Conservation (phyloP, 2,888 invertebrate species). For the Crossocerus cetratus region DNA sequence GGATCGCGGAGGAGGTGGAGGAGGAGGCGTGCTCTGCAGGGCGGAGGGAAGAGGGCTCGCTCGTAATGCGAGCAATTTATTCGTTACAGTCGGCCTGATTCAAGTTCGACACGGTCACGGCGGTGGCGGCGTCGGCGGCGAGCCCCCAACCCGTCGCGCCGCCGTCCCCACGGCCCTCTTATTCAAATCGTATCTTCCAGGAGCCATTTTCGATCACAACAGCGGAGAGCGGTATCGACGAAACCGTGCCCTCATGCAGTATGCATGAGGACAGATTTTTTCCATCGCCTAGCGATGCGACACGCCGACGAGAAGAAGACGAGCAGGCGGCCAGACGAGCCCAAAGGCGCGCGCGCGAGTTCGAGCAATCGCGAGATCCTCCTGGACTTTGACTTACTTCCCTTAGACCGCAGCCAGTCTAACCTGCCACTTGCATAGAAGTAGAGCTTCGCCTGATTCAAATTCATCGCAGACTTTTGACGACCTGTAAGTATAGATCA, state of each 20-base stretch:
- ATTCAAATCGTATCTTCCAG: slow-evolving; percentile 71
- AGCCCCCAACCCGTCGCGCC: too few relatives aligned
- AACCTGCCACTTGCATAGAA: too few relatives aligned
- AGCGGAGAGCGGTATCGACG: slow-evolving; percentile 65
- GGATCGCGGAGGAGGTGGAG: slow-evolving; percentile 29
- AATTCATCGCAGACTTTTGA: too few relatives aligned
- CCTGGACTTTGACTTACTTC: background rate
- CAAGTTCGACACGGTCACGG: slow-evolving; percentile 52
- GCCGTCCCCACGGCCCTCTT: slow-evolving; percentile 59
- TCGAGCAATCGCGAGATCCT: background rate
- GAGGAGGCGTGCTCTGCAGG: too few relatives aligned
- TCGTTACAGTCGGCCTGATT: slow-evolving; percentile 65
- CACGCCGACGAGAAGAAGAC: slow-evolving; percentile 3
- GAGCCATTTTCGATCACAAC: slow-evolving; percentile 71
- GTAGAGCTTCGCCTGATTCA: background rate
- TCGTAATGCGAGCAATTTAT: slow-evolving; percentile 67
- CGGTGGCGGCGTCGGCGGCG: too few relatives aligned
- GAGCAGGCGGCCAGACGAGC: slow-evolving; percentile 18
- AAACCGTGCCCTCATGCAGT: slow-evolving; percentile 69
- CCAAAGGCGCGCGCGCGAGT: background rate
- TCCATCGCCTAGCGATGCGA: slow-evolving; percentile 2
- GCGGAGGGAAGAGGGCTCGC: slow-evolving; percentile 8
- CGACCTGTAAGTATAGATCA: too few relatives aligned
- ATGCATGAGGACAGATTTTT: slow-evolving; percentile 64
- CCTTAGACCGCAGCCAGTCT: background rate